Evolutionary conservation across 2,888 invertebrate genomes (phyloP), one percentile per base, ranked within the genome.

Genomic region (Idaea aversata): DNA sequence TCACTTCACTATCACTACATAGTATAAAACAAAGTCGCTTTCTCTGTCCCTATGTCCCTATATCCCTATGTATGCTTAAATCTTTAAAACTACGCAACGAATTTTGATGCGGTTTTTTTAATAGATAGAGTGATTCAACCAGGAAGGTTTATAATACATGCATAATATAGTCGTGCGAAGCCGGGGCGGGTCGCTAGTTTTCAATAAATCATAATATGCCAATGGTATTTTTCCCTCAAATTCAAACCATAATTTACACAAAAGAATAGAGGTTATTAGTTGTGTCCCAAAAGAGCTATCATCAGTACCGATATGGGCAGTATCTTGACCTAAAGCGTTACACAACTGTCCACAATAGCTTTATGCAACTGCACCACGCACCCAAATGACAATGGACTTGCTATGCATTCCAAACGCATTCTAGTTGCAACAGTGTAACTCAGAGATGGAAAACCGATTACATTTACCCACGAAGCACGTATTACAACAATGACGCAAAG

Each of bases 331-430:
- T 81, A 81, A 77, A 74, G 74, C 76, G 81, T 89, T 88, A 81
- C 85, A 85, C 85, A 88, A 90, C 79, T 73, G 72, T 65, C 77
- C 76, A 78, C 76, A 75, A 73, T 72, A 73, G 70, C 69, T 80
- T 84, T 83, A 85, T 85, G 84, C 85, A 85, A 86, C 83, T 81
- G 80, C 78, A 77, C 74, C 78, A 78, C 79, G 79, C 76, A 77
- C 80, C 79, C 80, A 84, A 82, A 84, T 89, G 88, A 89, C 90
- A 89, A 90, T 90, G 88, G 83, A 86, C 88, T 87, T 86, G 87
- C 83, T 83, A 82, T 84, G 80, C 82, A 84, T 86, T 86, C 85
- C 83, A 74, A 72, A 74, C 79, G 75, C 81, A 83, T 81, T 83
- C 80, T 78, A 75, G 78, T 70, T 68, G 73, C 77, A 72, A 72